Conservation (phyloP, 2,797 vertebrate species). For the Catamblyrhynchus diadema region DNA sequence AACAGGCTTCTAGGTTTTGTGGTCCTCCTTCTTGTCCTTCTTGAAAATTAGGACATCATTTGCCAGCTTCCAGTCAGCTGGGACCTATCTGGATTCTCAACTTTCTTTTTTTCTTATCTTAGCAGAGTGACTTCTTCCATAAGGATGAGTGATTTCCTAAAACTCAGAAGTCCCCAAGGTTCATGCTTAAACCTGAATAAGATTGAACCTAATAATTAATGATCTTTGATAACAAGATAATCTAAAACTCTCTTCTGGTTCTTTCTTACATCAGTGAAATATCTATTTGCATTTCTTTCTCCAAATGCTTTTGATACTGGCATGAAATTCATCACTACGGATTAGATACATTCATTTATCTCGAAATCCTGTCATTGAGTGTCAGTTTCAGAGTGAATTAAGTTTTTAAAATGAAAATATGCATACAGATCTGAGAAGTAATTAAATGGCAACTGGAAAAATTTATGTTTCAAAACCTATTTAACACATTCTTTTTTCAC, state of each 20-base stretch:
- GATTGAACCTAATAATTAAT: neutral
- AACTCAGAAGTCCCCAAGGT: neutral
- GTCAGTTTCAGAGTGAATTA: neutral
- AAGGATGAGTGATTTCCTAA: neutral
- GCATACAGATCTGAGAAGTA: neutral
- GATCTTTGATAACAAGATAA: neutral
- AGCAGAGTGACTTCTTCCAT: neutral
- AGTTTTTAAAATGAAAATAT: neutral
- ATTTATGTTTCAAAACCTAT: neutral
- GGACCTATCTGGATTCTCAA: neutral
- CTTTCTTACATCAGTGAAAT: neutral
- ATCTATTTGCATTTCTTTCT: neutral
- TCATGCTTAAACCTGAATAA: neutral
- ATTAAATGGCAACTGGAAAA: neutral
- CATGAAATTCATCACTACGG: neutral
- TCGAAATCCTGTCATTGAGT: neutral
- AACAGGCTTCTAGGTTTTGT: neutral
- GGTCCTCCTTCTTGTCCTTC: neutral
- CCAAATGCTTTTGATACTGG: neutral
- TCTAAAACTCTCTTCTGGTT: neutral
- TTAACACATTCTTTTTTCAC: neutral
- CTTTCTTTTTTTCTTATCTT: neutral
- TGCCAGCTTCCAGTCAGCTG: neutral
- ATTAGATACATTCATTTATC: neutral
- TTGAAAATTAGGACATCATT: neutral